phyloP scores from a whole-genome alignment of 2,113 vertebrate genomes.

The Pelodiscus sinensis region DNA sequence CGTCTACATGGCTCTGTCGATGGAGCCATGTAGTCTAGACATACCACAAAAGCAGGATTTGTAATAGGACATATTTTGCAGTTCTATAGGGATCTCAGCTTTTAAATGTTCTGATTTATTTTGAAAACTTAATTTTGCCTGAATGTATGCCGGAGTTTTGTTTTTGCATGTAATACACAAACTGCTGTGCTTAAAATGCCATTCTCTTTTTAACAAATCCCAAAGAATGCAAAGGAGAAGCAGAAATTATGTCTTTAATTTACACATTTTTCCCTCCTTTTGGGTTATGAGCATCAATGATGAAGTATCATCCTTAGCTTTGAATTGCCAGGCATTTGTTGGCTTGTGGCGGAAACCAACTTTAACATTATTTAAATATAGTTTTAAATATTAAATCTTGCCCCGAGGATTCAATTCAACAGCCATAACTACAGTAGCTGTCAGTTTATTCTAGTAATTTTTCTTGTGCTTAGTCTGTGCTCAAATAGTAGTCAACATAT shows the following conservation, averaged over 20 bases:
- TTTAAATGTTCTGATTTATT: conserved; percentile 9
- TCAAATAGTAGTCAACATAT: background rate
- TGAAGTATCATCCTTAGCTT: conserved; percentile 34
- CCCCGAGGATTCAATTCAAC: background rate
- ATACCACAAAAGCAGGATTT: background rate
- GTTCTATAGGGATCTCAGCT: background rate
- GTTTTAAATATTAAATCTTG: conserved; percentile 9
- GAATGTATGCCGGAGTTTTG: background rate
- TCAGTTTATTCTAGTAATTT: background rate
- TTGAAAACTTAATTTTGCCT: conserved; percentile 6
- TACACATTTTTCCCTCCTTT: conserved; percentile 2
- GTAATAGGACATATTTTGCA: conserved; percentile 41
- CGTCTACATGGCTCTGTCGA: too few relatives aligned
- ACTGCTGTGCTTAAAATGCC: conserved; percentile 48
- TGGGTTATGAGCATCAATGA: conserved; percentile 33
- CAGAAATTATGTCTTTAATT: conserved; percentile 47
- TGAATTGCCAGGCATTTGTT: conserved; percentile 42
- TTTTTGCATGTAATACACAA: conserved; percentile 20
- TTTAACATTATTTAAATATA: conserved; percentile 4
- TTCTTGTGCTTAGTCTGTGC: background rate
- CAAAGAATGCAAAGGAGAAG: background rate
- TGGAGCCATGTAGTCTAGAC: too few relatives aligned
- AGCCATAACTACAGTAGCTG: background rate
- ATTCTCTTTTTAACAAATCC: background rate
- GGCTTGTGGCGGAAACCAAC: conserved; percentile 13